A percentile compares a stretch with the other conserved stretches of the same genome.
These are phyloP conservation scores for Galleria mellonella DNA, from an alignment of 1,140 invertebrate species.

Conservation along the genomic window DNA sequence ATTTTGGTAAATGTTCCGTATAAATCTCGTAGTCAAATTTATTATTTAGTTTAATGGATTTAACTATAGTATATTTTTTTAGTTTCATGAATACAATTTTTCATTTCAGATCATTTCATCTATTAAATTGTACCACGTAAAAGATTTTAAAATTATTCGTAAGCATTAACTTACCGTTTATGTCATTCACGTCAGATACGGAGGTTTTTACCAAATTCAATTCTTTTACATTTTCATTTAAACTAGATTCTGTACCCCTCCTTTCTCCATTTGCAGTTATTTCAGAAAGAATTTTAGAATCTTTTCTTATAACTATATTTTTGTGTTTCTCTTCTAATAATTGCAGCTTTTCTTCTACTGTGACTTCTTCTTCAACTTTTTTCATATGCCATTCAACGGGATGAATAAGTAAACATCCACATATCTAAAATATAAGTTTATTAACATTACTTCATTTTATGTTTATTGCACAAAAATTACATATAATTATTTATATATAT, in stretches of 20 bases:
- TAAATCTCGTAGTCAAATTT: no score
- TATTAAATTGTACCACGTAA: no score
- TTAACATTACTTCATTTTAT: no score
- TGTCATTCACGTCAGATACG: constrained; percentile 22
- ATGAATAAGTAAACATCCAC: constrained; percentile 69
- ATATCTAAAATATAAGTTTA: constrained; percentile 33
- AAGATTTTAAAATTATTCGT: no score
- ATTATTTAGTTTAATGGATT: no score
- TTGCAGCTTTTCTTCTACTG: constrained; percentile 43
- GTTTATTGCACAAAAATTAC: no score
- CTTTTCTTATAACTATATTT: constrained; percentile 32
- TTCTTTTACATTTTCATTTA: constrained; percentile 31
- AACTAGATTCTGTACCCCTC: constrained; percentile 23
- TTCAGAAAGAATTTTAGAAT: constrained; percentile 21
- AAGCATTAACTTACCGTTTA: constrained; percentile 31
- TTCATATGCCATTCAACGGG: constrained; percentile 74
- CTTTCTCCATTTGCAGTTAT: constrained; percentile 16
- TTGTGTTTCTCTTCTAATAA: constrained; percentile 44
- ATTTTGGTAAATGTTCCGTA: no score
- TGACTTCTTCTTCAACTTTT: constrained; percentile 47
- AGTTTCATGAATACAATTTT: no score
- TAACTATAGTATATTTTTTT: no score
- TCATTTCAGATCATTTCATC: no score
- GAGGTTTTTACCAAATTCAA: constrained; percentile 17
- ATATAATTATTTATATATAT: no score